These are phyloP conservation scores for Catharus ustulatus DNA, from an alignment of 2,797 vertebrate genomes.

Conservation along the genomic window DNA sequence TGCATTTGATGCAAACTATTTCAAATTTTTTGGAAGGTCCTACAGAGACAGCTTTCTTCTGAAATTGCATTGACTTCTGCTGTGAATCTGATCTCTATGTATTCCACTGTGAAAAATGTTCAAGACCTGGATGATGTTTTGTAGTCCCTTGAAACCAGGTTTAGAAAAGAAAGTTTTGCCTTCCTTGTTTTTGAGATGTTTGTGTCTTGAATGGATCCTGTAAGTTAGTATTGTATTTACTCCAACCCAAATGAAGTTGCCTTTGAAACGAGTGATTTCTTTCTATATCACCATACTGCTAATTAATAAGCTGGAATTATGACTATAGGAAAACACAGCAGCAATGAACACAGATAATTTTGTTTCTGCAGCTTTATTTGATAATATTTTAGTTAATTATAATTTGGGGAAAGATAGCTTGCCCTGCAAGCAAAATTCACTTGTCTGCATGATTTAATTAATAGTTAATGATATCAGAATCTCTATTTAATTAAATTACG, in stretches of 20 bases:
- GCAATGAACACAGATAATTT: not conserved
- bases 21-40: not conserved
- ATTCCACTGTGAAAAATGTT: not conserved
- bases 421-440: not conserved
- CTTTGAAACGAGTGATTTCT: not conserved
- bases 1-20: not conserved
- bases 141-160: not conserved
- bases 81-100: not conserved
- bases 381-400: not conserved
- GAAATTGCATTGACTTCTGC: not conserved
- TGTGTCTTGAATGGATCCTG: not conserved
- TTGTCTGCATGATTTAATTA: constrained; percentile 29
- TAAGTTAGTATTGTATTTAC: not conserved
- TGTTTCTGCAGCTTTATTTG: not conserved
- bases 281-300: not conserved
- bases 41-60: not conserved
- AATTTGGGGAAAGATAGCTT: not conserved
- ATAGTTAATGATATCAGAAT: not conserved
- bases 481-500: not conserved
- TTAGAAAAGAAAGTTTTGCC: not conserved
- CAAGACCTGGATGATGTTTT: not conserved
- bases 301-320: not conserved
- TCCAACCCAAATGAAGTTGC: not conserved
- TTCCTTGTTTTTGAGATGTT: not conserved
- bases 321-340: not conserved